Evolutionary conservation across 2,888 invertebrate species (phyloP), one percentile per base, ranked within the genome.

Genomic region (Trilocha varians): DNA sequence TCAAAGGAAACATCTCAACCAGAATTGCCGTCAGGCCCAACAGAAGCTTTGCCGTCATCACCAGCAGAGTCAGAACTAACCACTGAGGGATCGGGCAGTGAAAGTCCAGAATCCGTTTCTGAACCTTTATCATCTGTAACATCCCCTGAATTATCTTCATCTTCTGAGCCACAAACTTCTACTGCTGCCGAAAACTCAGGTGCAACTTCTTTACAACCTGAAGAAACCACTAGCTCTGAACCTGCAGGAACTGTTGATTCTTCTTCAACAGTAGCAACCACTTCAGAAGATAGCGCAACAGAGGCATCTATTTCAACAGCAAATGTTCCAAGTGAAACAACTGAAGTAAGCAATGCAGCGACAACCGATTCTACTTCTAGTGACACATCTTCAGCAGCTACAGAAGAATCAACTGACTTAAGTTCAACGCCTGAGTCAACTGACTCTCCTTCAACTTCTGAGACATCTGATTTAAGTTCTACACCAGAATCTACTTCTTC

Each of bases 61-160:
- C 34, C 39, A 5, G 9, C 47, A 14, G 48, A 47, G n/a, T 32
- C 45, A 4, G 41, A 50, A 4, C 41, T 44, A 32, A 43, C 45
- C 16, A 32, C 47, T 42, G 50, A 54, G 46, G 41, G 38, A 17
- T 36, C 3, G 6, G 5, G 2, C 25, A 25, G 2, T 25, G 8
- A 25, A 25, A 25, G 8, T 25, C 11, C 25, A 25, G 25, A 25
- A 25, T 25, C 25, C 11, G 25, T 25, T 25, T 25, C 25, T 38
- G 34, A 34, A 14, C 37, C 43, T 18, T 13, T 38, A n/a, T 25
- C 40, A 32, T 25, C 45, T 8, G 42, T 34, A 16, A 16, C 36
- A 16, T 8, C 48, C 11, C 36, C 47, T 35, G 44, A 46, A 34
- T 36, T 38, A 16, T 17, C 41, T 32, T 45, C 50, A 32, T 44